A percentile compares a stretch with the other conserved stretches of the same genome.
These are phyloP conservation scores for Megaleporinus macrocephalus DNA, from an alignment of 2,113 vertebrate genomes.

Conservation along the genomic window DNA sequence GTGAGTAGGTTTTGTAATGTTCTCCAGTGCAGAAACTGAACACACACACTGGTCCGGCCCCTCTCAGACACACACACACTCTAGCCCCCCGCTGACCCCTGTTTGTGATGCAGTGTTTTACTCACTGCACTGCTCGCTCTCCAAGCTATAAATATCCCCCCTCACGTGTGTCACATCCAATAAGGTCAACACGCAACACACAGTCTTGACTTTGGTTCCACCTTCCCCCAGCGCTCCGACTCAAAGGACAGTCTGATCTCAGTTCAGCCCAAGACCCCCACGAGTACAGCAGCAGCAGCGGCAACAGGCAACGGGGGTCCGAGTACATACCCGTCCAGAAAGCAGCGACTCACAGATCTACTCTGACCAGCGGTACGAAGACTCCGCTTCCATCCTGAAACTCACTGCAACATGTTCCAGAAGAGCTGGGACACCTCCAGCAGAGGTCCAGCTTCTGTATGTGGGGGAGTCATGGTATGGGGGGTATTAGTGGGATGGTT, in stretches of 20 bases:
- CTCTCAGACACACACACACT: conserved; percentile 20
- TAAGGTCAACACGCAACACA: conserved; percentile 40
- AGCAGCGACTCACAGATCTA: no score
- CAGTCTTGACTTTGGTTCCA: conserved; percentile 42
- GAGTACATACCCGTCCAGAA: conserved; percentile 15
- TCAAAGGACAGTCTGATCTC: conserved; percentile 32
- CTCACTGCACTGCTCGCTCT: conserved; percentile 32
- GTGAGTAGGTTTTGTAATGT: no score
- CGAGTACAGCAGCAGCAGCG: background rate
- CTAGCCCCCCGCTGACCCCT: conserved; percentile 37
- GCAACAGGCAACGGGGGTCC: no score
- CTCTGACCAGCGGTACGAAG: no score
- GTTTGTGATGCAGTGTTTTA: conserved; percentile 44
- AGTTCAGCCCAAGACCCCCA: background rate
- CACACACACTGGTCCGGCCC: background rate
- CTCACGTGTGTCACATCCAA: conserved; percentile 48
- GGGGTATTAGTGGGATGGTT: no score
- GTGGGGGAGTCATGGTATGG: no score
- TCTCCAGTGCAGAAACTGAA: no score
- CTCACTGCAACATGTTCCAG: no score
- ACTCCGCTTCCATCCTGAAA: no score
- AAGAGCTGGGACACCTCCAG: no score
- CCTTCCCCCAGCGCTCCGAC: conserved; percentile 20
- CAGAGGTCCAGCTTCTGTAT: no score
- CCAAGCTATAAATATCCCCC: conserved; percentile 45